Conservation (phyloP, 2,888 invertebrate species). For the Drosophila peninsularis region DNA sequence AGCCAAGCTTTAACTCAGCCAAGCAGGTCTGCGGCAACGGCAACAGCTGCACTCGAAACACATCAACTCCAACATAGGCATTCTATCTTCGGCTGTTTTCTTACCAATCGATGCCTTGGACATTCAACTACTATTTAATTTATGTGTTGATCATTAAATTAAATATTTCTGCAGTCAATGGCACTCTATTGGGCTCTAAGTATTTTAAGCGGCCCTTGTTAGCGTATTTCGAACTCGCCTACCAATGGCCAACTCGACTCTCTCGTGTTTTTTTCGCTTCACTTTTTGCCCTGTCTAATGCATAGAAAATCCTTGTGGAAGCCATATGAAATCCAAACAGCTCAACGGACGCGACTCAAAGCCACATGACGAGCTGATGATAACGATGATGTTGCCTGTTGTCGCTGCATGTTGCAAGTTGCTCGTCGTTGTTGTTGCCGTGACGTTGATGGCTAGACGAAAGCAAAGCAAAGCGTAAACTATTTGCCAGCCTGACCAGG, state of each 20-base stretch:
- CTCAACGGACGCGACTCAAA: constrained; percentile 40
- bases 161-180: background rate
- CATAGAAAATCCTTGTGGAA: constrained; percentile 72
- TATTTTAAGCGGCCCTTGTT: background rate
- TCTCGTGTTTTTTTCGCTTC: background rate
- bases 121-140: background rate
- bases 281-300: constrained; percentile 30
- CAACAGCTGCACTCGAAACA: too few species aligned
- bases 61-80: too few species aligned
- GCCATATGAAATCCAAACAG: constrained; percentile 72
- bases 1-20: too few species aligned
- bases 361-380: constrained; percentile 64
- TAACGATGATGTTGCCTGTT: constrained; percentile 73
- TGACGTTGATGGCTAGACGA: constrained; percentile 50
- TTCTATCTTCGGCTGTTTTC: too few species aligned
- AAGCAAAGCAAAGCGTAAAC: constrained; percentile 51
- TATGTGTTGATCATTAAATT: background rate
- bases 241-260: background rate
- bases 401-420: constrained; percentile 21
- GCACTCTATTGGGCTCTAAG: too few species aligned
- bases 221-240: constrained; percentile 2
- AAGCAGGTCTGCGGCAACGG: too few species aligned
- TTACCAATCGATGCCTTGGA: too few species aligned
- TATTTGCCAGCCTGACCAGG: constrained; percentile 53
- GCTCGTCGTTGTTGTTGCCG: constrained; percentile 29